Percentiles rank a stretch among this genome's conserved stretches.
These are phyloP conservation scores for Corvus hawaiiensis DNA, from an alignment of 2,113 vertebrate species.

Conservation along the genomic window DNA sequence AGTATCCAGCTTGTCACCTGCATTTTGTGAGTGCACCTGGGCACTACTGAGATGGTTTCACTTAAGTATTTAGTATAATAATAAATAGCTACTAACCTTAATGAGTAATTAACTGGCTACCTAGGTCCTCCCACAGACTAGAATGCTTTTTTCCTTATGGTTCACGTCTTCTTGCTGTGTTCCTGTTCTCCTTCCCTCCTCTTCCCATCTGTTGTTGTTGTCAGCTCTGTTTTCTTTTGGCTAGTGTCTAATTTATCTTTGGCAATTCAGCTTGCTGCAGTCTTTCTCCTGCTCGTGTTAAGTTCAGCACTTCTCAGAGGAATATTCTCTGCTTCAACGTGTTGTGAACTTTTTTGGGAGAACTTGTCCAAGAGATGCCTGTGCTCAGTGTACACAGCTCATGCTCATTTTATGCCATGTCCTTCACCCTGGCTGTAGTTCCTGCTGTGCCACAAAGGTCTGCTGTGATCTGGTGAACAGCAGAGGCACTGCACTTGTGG, in stretches of 20 bases:
- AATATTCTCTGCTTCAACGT: neutral
- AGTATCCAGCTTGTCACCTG: neutral
- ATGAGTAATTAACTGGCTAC: slow-evolving; percentile 53
- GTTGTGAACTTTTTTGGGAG: neutral
- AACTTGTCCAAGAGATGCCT: neutral
- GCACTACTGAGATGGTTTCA: neutral
- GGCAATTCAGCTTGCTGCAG: slow-evolving; percentile 47
- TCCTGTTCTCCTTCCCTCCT: slow-evolving; percentile 53
- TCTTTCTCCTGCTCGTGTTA: neutral
- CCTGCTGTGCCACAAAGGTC: neutral
- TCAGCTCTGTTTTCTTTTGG: slow-evolving; percentile 60
- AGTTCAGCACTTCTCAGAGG: slow-evolving; percentile 6
- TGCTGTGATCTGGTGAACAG: neutral
- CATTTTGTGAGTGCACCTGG: neutral
- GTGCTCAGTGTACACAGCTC: neutral
- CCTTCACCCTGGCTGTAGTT: neutral
- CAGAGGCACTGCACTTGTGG: neutral
- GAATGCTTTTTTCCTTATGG: slow-evolving; percentile 62
- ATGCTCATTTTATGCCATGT: neutral
- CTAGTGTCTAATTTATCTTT: slow-evolving; percentile 45
- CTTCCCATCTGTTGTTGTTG: slow-evolving; percentile 69
- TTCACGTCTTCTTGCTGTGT: slow-evolving; percentile 45
- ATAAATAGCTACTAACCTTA: slow-evolving; percentile 40
- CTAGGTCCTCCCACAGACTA: slow-evolving; percentile 42
- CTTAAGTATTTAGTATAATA: neutral